phyloP scores from a whole-genome alignment of 2,113 vertebrate genomes.

The Spilogale gracilis region DNA sequence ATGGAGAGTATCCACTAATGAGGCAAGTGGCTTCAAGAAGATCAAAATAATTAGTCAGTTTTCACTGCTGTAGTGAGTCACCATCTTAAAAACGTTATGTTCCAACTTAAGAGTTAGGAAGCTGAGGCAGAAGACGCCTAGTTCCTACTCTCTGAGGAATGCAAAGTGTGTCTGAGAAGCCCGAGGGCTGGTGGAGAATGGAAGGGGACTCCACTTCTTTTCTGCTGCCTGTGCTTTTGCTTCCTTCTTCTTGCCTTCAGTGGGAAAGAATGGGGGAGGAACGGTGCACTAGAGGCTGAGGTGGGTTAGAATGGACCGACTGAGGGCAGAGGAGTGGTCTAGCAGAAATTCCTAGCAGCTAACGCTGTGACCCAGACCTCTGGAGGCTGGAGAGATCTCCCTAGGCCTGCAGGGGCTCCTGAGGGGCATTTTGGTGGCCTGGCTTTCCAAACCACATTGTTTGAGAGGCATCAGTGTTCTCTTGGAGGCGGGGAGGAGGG shows the following conservation, averaged over 20 bases:
- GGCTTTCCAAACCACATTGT: not conserved
- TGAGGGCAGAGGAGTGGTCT: not conserved
- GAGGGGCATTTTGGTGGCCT: not conserved
- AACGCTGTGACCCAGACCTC: not conserved
- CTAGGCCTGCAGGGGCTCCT: not conserved
- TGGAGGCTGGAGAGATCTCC: not conserved
- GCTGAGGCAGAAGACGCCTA: conserved; percentile 67
- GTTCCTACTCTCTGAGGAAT: conserved; percentile 53
- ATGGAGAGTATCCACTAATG: conserved; percentile 64
- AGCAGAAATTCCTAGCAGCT: not conserved
- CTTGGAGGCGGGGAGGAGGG: not conserved
- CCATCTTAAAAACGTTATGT: conserved; percentile 80
- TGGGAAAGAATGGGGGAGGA: not conserved
- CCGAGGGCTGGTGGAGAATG: conserved; percentile 64
- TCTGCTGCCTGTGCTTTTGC: not conserved
- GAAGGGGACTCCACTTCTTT: not conserved
- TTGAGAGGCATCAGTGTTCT: not conserved
- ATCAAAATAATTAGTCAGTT: conserved; percentile 73
- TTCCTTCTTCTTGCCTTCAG: not conserved
- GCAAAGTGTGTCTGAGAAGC: conserved; percentile 72
- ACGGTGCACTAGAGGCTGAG: not conserved
- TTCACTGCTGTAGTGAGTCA: conserved; percentile 81
- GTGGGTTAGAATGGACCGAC: not conserved
- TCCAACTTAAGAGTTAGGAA: conserved; percentile 72
- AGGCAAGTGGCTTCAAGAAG: conserved; percentile 70